Evolutionary conservation across 1,140 invertebrate genomes (phyloP).

Genomic region (Anoplolepis gracilipes): DNA sequence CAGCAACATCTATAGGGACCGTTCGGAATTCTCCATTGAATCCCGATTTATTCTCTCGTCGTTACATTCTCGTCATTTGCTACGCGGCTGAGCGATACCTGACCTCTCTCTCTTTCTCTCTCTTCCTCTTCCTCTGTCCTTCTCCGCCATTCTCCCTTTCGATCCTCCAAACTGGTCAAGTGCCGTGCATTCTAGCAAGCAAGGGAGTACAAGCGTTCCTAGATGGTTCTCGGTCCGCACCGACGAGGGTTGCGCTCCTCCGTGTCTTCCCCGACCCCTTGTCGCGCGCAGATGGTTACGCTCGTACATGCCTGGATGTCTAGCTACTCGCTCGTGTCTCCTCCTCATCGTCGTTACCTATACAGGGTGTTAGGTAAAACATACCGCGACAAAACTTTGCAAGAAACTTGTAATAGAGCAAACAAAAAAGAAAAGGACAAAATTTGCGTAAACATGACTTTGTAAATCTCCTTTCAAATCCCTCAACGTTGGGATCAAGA

Average conservation of each 20-base stretch:
- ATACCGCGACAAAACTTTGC: conserved; percentile 49
- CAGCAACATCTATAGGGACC: background rate
- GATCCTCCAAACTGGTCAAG: conserved; percentile 58
- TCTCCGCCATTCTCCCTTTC: conserved; percentile 32
- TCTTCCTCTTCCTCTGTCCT: background rate
- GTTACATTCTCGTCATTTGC: conserved; percentile 58
- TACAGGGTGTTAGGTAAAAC: conserved; percentile 47
- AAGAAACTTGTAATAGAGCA: conserved; percentile 15
- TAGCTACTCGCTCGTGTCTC: conserved; percentile 53
- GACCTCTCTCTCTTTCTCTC: background rate
- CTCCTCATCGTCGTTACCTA: conserved; percentile 43
- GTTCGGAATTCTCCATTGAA: conserved; percentile 39
- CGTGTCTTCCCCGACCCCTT: conserved; percentile 42
- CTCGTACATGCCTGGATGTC: conserved; percentile 53
- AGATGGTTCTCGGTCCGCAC: conserved; percentile 53
- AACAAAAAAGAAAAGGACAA: conserved; percentile 44
- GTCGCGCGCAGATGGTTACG: conserved; percentile 68
- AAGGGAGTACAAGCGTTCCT: conserved; percentile 47
- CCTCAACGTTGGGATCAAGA: conserved; percentile 18
- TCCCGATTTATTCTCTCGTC: conserved; percentile 42
- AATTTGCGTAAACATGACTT: conserved; percentile 49
- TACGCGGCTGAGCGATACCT: conserved; percentile 29
- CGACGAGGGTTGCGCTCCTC: conserved; percentile 42
- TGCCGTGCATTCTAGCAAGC: conserved; percentile 56
- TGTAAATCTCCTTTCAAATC: conserved; percentile 23